A percentile compares a stretch with the other conserved stretches of the same genome.
These are phyloP conservation scores for Onychomys arenicola DNA, from an alignment of 2,797 vertebrate species.

Conservation along the genomic window DNA sequence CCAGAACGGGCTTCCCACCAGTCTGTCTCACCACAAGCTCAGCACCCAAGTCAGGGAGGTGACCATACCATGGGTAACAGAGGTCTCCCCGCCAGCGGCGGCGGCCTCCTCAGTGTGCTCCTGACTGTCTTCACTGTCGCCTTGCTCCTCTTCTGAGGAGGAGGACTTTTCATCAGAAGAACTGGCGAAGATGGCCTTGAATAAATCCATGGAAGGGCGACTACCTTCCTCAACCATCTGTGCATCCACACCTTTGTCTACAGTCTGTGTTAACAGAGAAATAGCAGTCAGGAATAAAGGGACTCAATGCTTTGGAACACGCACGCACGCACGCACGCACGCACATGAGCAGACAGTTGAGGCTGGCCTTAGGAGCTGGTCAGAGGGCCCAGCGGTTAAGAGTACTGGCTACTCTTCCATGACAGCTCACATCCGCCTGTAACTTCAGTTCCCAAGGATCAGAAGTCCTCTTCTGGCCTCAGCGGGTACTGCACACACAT, in stretches of 20 bases:
- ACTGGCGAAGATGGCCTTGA: constrained; percentile 96
- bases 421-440: background rate
- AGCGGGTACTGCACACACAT: too few species aligned
- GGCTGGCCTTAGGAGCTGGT: background rate
- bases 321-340: background rate
- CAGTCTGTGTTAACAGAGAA: constrained; percentile 68
- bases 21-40: background rate
- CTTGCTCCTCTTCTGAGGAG: constrained; percentile 92
- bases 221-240: constrained; percentile 88
- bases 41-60: background rate
- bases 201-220: constrained; percentile 96
- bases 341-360: background rate
- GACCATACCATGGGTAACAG: constrained; percentile 78
- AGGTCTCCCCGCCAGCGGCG: too few species aligned
- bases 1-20: background rate
- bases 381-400: background rate
- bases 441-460: background rate
- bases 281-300: background rate
- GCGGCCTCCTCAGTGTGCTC: background rate
- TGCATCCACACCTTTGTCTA: constrained; percentile 68
- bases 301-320: background rate
- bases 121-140: constrained; percentile 83
- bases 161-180: constrained; percentile 96
- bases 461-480: background rate
- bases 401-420: background rate